Percentiles rank a stretch among this genome's conserved stretches.
Conservation (phyloP, 1,140 invertebrate genomes). For the Paralvinella palmiformis region DNA sequence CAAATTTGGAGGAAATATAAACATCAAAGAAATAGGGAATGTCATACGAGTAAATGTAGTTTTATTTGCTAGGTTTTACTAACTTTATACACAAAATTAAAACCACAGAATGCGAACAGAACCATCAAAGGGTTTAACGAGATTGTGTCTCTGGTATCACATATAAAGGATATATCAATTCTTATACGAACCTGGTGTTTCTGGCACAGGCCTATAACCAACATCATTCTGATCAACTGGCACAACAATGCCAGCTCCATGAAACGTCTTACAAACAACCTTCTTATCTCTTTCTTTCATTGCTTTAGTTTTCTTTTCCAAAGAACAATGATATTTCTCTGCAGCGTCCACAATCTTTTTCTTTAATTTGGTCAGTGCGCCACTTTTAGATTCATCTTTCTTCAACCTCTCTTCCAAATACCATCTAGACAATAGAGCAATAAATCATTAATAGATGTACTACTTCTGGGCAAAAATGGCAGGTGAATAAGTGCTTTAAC, state of each 20-base stretch:
- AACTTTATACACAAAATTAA: no score
- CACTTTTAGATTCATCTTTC: slow-evolving; percentile 23
- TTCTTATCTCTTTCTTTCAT: slow-evolving; percentile 63
- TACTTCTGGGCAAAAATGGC: no score
- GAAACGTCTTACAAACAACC: slow-evolving; percentile 71
- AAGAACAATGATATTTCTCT: slow-evolving; percentile 57
- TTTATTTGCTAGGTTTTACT: no score
- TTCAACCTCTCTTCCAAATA: slow-evolving; percentile 31
- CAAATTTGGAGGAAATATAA: no score
- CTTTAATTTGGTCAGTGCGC: slow-evolving; percentile 55
- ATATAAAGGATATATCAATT: no score
- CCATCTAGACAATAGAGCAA: slow-evolving; percentile 22
- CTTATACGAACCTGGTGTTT: slow-evolving; percentile 62
- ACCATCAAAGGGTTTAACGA: no score
- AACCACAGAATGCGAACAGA: no score
- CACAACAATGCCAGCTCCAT: slow-evolving; percentile 81
- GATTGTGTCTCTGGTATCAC: no score
- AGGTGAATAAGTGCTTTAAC: no score
- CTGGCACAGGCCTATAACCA: slow-evolving; percentile 71
- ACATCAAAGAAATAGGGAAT: no score
- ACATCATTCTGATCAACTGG: slow-evolving; percentile 67
- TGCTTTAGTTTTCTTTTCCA: slow-evolving; percentile 57
- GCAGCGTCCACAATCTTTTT: slow-evolving; percentile 62
- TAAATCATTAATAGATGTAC: no score
- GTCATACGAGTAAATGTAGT: no score